These are phyloP conservation scores for Aphidius ervi DNA, from an alignment of 1,140 invertebrate genomes.

Conservation along the genomic window DNA sequence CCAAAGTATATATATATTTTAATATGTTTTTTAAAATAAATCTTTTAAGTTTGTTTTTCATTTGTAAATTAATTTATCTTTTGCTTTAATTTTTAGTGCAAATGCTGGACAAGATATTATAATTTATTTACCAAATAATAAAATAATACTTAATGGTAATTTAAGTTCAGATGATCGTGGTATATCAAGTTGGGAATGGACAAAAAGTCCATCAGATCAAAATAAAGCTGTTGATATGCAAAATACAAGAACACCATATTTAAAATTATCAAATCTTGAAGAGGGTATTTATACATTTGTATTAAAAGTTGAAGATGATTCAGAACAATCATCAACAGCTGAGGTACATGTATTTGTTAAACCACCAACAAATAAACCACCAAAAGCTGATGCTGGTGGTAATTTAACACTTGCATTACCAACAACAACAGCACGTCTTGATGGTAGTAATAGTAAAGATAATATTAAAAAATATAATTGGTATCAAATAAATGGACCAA, in stretches of 20 bases:
- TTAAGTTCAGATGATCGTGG: slow-evolving; percentile 89
- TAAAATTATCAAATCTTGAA: slow-evolving; percentile 83
- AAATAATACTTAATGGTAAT: slow-evolving; percentile 84
- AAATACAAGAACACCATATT: slow-evolving; percentile 83
- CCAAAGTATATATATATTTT: slow-evolving; percentile 48
- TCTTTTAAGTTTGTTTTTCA: no score
- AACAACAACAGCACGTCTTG: slow-evolving; percentile 69
- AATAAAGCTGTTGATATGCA: slow-evolving; percentile 91
- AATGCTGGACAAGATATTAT: slow-evolving; percentile 89
- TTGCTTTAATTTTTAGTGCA: slow-evolving; percentile 57
- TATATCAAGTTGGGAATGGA: slow-evolving; percentile 92
- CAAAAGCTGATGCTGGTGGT: slow-evolving; percentile 62
- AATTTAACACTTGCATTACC: slow-evolving; percentile 72
- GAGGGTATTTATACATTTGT: slow-evolving; percentile 93
- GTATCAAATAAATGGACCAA: slow-evolving; percentile 70
- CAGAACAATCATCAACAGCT: slow-evolving; percentile 78
- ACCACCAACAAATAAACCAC: slow-evolving; percentile 79
- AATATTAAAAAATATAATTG: slow-evolving; percentile 85
- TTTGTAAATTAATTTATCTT: no score
- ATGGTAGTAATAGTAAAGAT: slow-evolving; percentile 79
- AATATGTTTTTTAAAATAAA: no score
- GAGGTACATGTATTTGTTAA: slow-evolving; percentile 93
- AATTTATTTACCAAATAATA: slow-evolving; percentile 85
- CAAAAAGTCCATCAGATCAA: slow-evolving; percentile 78
- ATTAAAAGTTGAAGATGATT: slow-evolving; percentile 86